A percentile compares a stretch with the other conserved stretches of the same genome.
phyloP scores from a whole-genome alignment of 2,113 vertebrate species.

The Protobothrops mucrosquamatus region DNA sequence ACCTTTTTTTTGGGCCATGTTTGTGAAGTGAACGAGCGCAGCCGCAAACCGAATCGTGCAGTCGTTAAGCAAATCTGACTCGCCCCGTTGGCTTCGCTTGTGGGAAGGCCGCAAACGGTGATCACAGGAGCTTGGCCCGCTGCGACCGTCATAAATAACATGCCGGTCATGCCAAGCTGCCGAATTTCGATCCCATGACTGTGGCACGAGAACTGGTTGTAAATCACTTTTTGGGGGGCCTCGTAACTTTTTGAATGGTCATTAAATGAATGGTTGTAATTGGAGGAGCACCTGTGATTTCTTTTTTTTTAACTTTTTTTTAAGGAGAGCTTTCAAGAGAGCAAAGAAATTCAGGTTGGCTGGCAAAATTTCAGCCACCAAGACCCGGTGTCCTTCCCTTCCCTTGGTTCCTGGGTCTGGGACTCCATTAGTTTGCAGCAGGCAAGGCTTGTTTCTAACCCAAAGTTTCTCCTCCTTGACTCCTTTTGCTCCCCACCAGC shows the following conservation, averaged over 20 bases:
- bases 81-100: background rate
- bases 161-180: too few relatives aligned
- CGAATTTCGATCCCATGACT: background rate
- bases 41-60: background rate
- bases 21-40: background rate
- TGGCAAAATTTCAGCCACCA: background rate
- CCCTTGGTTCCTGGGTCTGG: background rate
- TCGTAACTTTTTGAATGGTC: background rate
- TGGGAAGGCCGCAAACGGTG: background rate
- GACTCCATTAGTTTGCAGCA: too few relatives aligned
- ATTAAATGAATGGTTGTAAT: background rate
- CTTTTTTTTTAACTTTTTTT: background rate
- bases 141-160: background rate
- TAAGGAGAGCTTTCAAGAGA: background rate
- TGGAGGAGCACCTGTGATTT: background rate
- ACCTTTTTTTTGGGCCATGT: background rate
- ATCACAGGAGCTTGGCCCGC: background rate
- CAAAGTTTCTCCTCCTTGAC: background rate
- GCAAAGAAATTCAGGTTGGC: background rate
- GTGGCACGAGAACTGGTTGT: background rate
- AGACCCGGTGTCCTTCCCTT: too few relatives aligned
- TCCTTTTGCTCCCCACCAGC: background rate
- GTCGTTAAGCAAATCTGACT: background rate
- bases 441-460: background rate
- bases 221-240: background rate